A percentile compares a stretch with the other conserved stretches of the same genome.
These are phyloP conservation scores for Echeneis naucrates DNA, from an alignment of 2,797 vertebrate species.

Conservation along the genomic window DNA sequence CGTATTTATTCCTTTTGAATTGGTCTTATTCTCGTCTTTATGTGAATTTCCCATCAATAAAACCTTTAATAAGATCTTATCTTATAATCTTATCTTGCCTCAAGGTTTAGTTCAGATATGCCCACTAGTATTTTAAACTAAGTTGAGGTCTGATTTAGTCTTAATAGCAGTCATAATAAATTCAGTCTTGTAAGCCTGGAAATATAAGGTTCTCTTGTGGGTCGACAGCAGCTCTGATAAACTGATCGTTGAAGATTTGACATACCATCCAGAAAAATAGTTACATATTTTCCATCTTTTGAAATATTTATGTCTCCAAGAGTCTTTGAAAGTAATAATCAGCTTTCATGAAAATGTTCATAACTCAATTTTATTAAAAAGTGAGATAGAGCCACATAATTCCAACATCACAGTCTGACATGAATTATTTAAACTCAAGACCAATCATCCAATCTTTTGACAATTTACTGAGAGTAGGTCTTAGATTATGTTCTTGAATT, in stretches of 20 bases:
- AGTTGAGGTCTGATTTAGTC: constrained; percentile 43
- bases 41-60: not conserved
- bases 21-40: not conserved
- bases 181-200: constrained; percentile 37
- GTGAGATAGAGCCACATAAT: constrained; percentile 54
- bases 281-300: constrained; percentile 39
- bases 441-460: constrained; percentile 63
- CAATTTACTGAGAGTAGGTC: constrained; percentile 45
- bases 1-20: constrained; percentile 5
- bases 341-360: constrained; percentile 52
- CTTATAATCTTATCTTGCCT: not conserved
- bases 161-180: constrained; percentile 45
- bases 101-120: constrained; percentile 1
- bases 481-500: constrained; percentile 39
- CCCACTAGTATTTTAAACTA: not conserved
- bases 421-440: constrained; percentile 62
- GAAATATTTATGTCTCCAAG: constrained; percentile 60
- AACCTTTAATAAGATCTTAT: not conserved
- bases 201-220: constrained; percentile 26
- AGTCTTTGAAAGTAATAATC: constrained; percentile 58
- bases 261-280: constrained; percentile 33
- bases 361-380: constrained; percentile 67
- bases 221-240: constrained; percentile 28
- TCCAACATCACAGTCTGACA: constrained; percentile 53
- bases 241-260: constrained; percentile 34